Evolutionary conservation across 2,888 invertebrate species (phyloP), one percentile per base, ranked within the genome.

Genomic region (Serripes groenlandicus): DNA sequence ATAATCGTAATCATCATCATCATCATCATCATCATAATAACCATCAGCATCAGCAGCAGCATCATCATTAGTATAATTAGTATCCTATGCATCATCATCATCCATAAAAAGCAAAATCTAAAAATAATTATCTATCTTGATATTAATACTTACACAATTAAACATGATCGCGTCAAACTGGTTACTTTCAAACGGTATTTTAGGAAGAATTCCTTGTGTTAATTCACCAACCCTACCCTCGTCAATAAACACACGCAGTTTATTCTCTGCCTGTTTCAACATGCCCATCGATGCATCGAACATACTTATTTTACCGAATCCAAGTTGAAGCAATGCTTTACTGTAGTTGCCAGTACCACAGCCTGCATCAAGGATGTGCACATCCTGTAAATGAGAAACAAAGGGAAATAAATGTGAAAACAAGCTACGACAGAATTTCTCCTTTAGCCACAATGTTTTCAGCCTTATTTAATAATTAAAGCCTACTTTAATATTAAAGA

Each of bases 341-440:
- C 58, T 58, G 26, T 58, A 58, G 58, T 58, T 58, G 3, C 58
- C 58, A 5, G 58, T 23, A 4, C 58, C 58, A 26, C 58, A 58
- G 3, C 58, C 58, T 3, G 58, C 58, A 26, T 58, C 58, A 28
- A 58, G 26, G 3, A 58, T 58, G 15, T 58, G 58, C 4, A 58
- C 5, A 26, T 28, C 23, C 58, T 58, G 58, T 4, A 26, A 58
- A 58, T n/a, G n/a, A n/a, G n/a, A n/a, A n/a, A n/a, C n/a, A n/a
- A n/a, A n/a, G n/a, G n/a, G n/a, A n/a, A n/a, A n/a, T n/a, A n/a
- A n/a, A n/a, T n/a, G n/a, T n/a, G n/a, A n/a, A n/a, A n/a, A n/a
- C n/a, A n/a, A n/a, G n/a, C n/a, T n/a, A n/a, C n/a, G n/a, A n/a
- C n/a, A n/a, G n/a, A n/a, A n/a, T n/a, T n/a, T n/a, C n/a, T n/a